A percentile compares a stretch with the other conserved stretches of the same genome.
Evolutionary conservation across 2,113 vertebrate species (phyloP).

Genomic region (Rhea americana): DNA sequence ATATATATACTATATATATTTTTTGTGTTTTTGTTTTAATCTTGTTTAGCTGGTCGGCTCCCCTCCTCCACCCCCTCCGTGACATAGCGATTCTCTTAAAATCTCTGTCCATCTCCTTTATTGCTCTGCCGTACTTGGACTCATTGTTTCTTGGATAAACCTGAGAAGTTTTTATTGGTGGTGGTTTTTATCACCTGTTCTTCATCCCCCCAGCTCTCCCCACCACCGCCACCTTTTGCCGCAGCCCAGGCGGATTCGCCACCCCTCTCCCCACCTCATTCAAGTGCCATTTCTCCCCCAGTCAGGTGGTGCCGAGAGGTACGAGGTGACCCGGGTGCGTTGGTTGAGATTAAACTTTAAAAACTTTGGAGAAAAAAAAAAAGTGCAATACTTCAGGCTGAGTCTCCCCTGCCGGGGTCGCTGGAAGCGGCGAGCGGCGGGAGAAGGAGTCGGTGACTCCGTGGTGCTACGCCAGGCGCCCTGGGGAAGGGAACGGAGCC

Average conservation of each 20-base stretch:
- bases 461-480: background rate
- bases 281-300: constrained; percentile 43
- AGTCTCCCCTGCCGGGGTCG: background rate
- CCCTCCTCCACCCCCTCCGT: background rate
- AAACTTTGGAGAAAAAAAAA: constrained; percentile 38
- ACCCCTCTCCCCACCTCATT: background rate
- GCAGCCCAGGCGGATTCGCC: too few relatives aligned
- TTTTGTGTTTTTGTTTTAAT: background rate
- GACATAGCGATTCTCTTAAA: background rate
- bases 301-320: constrained; percentile 51
- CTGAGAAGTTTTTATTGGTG: background rate
- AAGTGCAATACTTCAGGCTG: constrained; percentile 60
- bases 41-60: background rate
- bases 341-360: constrained; percentile 50
- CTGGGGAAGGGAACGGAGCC: background rate
- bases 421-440: background rate
- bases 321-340: constrained; percentile 49
- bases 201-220: background rate
- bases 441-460: background rate
- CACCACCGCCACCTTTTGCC: background rate
- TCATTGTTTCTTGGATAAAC: background rate
- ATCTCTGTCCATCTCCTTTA: background rate
- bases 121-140: background rate
- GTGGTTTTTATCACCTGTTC: constrained; percentile 29
- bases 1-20: background rate